Base-by-base conservation (phyloP, 92 coral and sea anemone genomes). In the Porites cylindrica region DNA sequence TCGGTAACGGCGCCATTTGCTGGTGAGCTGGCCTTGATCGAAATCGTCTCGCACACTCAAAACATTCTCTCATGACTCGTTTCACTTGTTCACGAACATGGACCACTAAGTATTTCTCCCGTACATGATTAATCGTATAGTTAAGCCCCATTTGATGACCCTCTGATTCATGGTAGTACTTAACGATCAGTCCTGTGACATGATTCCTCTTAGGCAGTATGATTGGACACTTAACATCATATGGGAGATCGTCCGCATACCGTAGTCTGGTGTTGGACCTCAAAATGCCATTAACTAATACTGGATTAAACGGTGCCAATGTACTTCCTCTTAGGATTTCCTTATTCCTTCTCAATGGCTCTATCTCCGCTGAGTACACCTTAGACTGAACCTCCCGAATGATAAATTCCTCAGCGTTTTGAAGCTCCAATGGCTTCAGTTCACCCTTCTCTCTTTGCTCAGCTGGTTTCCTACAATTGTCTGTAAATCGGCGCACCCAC, bases 241-340 rank as follows among this genome's bases (percentile, higher is more conserved):
- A 47, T 56, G 94, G 66, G 8, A 86, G 85, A 60, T 87, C 47
- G 16, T 76, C 85, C 21, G 85, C 70, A 68, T 79, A 54, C 51
- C 82, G 77, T 51, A 92, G 72, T 70, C 92, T 80, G 51, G 92
- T 89, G 72, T 85, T 84, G 4, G 90, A 83, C 52, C 92, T 72
- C 52, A 92, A 54, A 21, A 92, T 82, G 21, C 92, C 88, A 81
- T 92, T 80, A 60, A 75, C 74, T 66, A 79, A 58, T 59, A 81
- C 78, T 29, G 93, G 93, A 51, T 87, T 84, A 13, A 88, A 59
- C 14, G 83, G 23, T 5, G 38, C 38, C 2, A 29, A 29, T 1
- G 38, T 29, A 1, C 38, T 29, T 29, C 2, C 38, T 29, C 38
- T 29, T 29, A 29, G 38, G 38, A 29, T 29, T 29, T 1, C 2